Conservation (phyloP, 2,888 invertebrate genomes). For the Amaurobius ferox region DNA sequence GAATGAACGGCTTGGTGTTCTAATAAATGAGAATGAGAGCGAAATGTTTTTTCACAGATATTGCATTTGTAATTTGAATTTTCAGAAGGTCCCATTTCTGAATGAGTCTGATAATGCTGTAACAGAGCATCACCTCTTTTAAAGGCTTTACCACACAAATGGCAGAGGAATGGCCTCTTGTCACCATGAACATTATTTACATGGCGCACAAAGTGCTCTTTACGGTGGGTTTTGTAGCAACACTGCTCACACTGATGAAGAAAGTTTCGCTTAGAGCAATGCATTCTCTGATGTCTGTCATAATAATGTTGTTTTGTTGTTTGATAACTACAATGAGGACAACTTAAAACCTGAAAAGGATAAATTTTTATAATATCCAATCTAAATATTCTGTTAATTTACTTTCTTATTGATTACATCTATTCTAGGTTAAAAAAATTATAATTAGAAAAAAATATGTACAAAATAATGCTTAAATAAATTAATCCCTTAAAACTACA, state of each 20-base stretch:
- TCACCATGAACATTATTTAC: conserved; percentile 79
- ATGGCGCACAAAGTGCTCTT: conserved; percentile 78
- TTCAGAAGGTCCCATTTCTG: conserved; percentile 73
- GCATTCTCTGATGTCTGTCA: conserved; percentile 75
- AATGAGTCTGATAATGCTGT: conserved; percentile 79
- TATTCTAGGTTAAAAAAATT: too few relatives aligned
- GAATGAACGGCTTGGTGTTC: conserved; percentile 78
- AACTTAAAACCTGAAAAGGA: conserved; percentile 70
- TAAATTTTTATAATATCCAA: too few relatives aligned
- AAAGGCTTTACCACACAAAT: conserved; percentile 80
- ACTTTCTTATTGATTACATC: too few relatives aligned
- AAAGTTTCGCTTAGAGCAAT: conserved; percentile 70
- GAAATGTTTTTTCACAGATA: conserved; percentile 77
- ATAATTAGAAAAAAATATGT: too few relatives aligned
- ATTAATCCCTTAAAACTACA: too few relatives aligned
- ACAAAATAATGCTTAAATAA: too few relatives aligned
- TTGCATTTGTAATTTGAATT: conserved; percentile 75
- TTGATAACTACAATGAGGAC: conserved; percentile 76
- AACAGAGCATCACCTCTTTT: conserved; percentile 80
- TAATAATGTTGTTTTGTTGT: conserved; percentile 75
- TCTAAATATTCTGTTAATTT: too few relatives aligned
- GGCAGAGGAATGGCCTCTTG: conserved; percentile 80
- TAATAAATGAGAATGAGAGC: conserved; percentile 77
- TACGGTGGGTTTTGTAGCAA: conserved; percentile 77
- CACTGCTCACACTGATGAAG: conserved; percentile 77